A percentile compares a stretch with the other conserved stretches of the same genome.
Evolutionary conservation across 2,797 vertebrate genomes (phyloP).

Genomic region (Stomatorhinus walkeri): DNA sequence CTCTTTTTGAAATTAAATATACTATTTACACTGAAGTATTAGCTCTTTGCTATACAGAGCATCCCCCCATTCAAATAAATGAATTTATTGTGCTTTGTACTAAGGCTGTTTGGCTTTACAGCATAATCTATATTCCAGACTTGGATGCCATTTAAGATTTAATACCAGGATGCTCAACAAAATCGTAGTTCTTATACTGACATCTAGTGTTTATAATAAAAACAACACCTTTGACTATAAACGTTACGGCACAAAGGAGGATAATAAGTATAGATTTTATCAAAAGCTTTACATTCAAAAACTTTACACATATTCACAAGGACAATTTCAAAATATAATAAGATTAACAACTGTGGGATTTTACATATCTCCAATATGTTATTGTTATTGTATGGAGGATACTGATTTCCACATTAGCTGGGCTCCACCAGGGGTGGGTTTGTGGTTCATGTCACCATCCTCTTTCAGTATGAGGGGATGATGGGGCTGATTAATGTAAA

Average conservation of each 20-base stretch:
- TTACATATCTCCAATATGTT: background rate
- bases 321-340: background rate
- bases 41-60: slow-evolving; percentile 31
- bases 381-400: background rate
- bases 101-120: slow-evolving; percentile 24
- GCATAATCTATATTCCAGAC: slow-evolving; percentile 23
- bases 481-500: slow-evolving; percentile 27
- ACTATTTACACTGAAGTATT: slow-evolving; percentile 24
- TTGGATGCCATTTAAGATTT: background rate
- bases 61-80: background rate
- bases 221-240: slow-evolving; percentile 21
- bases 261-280: background rate
- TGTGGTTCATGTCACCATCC: background rate
- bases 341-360: background rate
- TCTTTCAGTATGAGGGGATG: background rate
- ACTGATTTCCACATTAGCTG: background rate
- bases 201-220: slow-evolving; percentile 41
- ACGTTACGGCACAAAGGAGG: slow-evolving; percentile 35
- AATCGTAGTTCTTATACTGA: slow-evolving; percentile 42
- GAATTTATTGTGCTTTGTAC: slow-evolving; percentile 32
- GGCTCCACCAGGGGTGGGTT: background rate
- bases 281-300: background rate
- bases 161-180: background rate
- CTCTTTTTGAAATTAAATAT: slow-evolving; percentile 32
- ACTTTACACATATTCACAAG: background rate